Conservation (phyloP, 2,888 invertebrate genomes). For the Latrodectus elegans region DNA sequence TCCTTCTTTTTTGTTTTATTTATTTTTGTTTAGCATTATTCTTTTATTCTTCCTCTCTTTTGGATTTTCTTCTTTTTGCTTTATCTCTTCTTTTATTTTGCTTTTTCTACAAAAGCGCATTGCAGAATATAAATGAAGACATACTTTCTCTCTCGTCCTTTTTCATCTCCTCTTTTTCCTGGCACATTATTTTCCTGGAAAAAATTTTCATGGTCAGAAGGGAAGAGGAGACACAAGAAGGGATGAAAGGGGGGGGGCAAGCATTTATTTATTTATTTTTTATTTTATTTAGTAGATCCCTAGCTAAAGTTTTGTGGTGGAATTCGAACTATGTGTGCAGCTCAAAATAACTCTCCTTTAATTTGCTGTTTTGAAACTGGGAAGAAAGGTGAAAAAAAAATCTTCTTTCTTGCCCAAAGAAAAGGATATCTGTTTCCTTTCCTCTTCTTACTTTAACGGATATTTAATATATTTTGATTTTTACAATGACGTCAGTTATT, state of each 20-base stretch:
- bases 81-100: slow-evolving; percentile 49
- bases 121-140: slow-evolving; percentile 68
- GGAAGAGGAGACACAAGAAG: neutral
- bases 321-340: slow-evolving; percentile 62
- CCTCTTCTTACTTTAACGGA: slow-evolving; percentile 60
- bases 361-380: slow-evolving; percentile 52
- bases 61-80: slow-evolving; percentile 37
- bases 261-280: slow-evolving; percentile 14
- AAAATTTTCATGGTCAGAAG: slow-evolving; percentile 48
- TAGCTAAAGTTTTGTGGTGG: slow-evolving; percentile 57
- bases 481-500: slow-evolving; percentile 55
- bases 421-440: slow-evolving; percentile 63
- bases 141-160: slow-evolving; percentile 26
- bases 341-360: slow-evolving; percentile 67
- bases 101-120: slow-evolving; percentile 50
- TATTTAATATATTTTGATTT: slow-evolving; percentile 69
- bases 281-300: slow-evolving; percentile 53
- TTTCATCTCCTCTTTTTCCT: slow-evolving; percentile 27
- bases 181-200: slow-evolving; percentile 63
- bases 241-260: slow-evolving; percentile 8
- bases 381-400: slow-evolving; percentile 14
- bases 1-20: slow-evolving; percentile 46
- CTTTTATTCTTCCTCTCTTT: slow-evolving; percentile 27
- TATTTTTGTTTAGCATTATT: slow-evolving; percentile 62
- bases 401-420: neutral